Evolutionary conservation across 2,113 vertebrate genomes (phyloP).

Genomic region (Aspidoscelis tigris): DNA sequence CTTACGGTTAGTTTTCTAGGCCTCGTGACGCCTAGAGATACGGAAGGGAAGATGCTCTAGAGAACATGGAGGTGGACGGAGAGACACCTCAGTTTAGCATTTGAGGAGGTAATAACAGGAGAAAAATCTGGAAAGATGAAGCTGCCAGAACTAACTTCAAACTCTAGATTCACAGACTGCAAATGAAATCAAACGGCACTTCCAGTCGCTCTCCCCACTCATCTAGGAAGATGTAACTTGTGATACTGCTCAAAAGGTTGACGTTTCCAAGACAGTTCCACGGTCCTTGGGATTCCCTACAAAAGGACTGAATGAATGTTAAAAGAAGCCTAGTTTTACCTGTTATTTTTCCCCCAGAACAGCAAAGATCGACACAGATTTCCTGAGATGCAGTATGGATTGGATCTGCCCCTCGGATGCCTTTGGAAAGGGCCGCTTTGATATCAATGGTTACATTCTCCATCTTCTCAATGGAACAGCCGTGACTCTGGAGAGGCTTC

Average conservation of each 20-base stretch:
- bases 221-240: background rate
- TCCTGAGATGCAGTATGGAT: background rate
- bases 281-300: background rate
- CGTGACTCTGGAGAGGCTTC: slow-evolving; percentile 1
- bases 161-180: background rate
- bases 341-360: slow-evolving; percentile 57
- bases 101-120: background rate
- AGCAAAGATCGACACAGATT: slow-evolving; percentile 71
- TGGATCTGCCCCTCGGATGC: slow-evolving; percentile 69
- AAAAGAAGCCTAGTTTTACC: slow-evolving; percentile 56
- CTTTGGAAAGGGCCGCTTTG: slow-evolving; percentile 61
- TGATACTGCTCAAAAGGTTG: background rate
- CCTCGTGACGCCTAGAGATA: background rate
- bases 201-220: background rate
- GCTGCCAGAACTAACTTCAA: background rate
- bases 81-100: background rate
- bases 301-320: background rate
- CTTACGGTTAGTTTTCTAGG: background rate
- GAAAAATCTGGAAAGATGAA: background rate
- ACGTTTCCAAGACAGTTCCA: background rate
- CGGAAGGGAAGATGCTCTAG: background rate
- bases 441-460: slow-evolving; percentile 71
- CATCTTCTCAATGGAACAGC: slow-evolving; percentile 59
- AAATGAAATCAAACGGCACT: background rate
- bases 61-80: background rate